These are phyloP conservation scores for Drosophila parthenogenetica DNA, from an alignment of 2,888 invertebrate species.

Conservation along the genomic window DNA sequence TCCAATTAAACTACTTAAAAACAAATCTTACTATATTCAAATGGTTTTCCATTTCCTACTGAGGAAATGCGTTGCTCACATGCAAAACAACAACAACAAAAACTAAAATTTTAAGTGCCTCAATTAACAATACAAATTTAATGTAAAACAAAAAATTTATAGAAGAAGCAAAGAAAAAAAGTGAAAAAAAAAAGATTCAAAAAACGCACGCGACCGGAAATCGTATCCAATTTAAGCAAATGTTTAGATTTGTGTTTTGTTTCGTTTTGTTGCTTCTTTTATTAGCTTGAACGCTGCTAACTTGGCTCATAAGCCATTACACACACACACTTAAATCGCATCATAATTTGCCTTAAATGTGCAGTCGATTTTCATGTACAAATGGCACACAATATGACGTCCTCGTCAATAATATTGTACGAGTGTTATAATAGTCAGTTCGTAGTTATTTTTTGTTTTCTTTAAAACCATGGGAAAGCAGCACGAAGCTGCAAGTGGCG, in stretches of 20 bases:
- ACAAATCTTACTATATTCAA: conserved; percentile 67
- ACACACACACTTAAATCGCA: not conserved
- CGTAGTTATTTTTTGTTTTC: not conserved
- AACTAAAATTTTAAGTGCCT: conserved; percentile 54
- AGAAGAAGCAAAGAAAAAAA: not conserved
- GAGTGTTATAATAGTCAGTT: not conserved
- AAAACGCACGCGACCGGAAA: conserved; percentile 82
- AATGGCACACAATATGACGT: conserved; percentile 52
- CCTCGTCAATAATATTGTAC: conserved; percentile 17
- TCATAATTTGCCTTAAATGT: conserved; percentile 74
- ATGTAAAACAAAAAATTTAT: conserved; percentile 60
- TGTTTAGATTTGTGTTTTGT: conserved; percentile 41
- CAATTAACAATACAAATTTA: conserved; percentile 74
- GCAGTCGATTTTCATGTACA: conserved; percentile 42
- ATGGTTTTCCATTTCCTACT: conserved; percentile 68
- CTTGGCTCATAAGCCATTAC: conserved; percentile 37
- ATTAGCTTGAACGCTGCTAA: conserved; percentile 35
- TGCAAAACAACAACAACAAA: conserved; percentile 65
- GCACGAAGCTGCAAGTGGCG: conserved; percentile 28
- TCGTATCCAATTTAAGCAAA: conserved; percentile 74
- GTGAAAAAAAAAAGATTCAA: conserved; percentile 9
- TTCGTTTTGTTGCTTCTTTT: conserved; percentile 34
- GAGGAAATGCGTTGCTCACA: conserved; percentile 75
- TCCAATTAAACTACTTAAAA: conserved; percentile 47
- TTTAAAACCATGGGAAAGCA: conserved; percentile 46